Evolutionary conservation across 2,797 vertebrate genomes (phyloP).

Genomic region (Leptoclinus maculatus): DNA sequence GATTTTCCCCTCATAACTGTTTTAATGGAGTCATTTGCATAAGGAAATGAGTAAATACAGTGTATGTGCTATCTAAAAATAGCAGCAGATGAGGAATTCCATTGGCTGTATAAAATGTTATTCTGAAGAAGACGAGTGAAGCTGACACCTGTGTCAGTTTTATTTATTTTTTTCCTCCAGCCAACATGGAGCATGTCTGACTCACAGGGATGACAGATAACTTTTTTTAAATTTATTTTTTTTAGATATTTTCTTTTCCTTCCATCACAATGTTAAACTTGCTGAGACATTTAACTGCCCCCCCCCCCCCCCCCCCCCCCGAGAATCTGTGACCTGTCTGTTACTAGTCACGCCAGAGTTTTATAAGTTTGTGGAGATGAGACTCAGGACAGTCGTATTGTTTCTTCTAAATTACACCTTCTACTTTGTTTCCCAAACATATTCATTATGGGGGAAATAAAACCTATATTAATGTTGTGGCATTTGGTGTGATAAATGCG

Average conservation of each 20-base stretch:
- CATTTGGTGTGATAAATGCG: constrained; percentile 51
- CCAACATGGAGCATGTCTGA: constrained; percentile 52
- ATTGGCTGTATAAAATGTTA: constrained; percentile 63
- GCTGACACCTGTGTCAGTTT: constrained; percentile 72
- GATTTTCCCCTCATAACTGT: constrained; percentile 69
- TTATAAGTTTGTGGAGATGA: constrained; percentile 19
- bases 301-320: neutral
- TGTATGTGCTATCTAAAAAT: constrained; percentile 72
- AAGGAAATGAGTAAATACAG: constrained; percentile 78
- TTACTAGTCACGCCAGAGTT: constrained; percentile 14
- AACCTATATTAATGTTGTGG: constrained; percentile 40
- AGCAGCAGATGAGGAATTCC: constrained; percentile 51
- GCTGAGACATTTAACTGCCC: constrained; percentile 46
- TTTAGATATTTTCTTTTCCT: neutral
- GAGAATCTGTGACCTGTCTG: constrained; percentile 33
- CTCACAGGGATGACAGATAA: constrained; percentile 51
- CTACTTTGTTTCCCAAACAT: constrained; percentile 33
- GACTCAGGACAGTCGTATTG: neutral
- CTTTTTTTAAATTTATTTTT: constrained; percentile 30
- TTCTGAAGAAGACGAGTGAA: constrained; percentile 58
- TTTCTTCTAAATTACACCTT: constrained; percentile 45
- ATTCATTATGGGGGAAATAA: constrained; percentile 45
- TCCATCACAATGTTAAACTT: constrained; percentile 38
- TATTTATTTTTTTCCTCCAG: constrained; percentile 65
- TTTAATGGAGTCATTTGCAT: constrained; percentile 81